A percentile compares a stretch with the other conserved stretches of the same genome.
phyloP scores from a whole-genome alignment of 2,797 vertebrate species.

The Hemitrygon akajei region DNA sequence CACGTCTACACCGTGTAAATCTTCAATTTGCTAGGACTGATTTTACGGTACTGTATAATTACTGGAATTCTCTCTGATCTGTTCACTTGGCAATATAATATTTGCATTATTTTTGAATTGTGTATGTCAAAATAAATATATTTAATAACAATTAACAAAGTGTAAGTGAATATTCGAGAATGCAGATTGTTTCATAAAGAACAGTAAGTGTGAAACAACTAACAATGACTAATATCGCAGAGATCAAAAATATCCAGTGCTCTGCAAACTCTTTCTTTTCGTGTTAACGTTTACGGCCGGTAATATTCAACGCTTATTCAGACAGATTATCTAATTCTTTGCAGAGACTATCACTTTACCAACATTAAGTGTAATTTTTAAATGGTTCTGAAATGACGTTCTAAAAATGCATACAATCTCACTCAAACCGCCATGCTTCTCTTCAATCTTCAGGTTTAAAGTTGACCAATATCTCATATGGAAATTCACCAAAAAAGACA shows the following conservation, averaged over 20 bases:
- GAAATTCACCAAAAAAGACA: no score
- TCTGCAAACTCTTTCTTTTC: no score
- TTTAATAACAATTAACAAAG: background rate
- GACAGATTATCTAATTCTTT: background rate
- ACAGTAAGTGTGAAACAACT: background rate
- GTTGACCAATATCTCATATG: background rate
- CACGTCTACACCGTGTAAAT: background rate
- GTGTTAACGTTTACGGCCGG: no score
- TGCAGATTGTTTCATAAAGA: background rate
- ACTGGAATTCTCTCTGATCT: background rate
- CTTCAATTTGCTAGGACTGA: background rate
- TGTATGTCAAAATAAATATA: constrained; percentile 33
- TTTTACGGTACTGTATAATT: constrained; percentile 11
- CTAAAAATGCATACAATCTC: background rate
- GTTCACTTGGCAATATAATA: background rate
- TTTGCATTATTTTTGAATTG: constrained; percentile 29
- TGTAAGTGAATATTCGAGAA: background rate
- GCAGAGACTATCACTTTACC: background rate
- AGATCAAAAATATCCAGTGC: background rate
- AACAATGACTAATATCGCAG: background rate
- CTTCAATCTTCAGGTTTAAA: background rate
- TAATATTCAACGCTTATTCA: background rate
- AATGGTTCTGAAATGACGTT: background rate
- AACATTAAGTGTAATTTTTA: background rate
- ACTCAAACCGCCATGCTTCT: background rate